phyloP scores from a whole-genome alignment of 2,113 vertebrate species.

The Brachyhypopomus occidentalis region DNA sequence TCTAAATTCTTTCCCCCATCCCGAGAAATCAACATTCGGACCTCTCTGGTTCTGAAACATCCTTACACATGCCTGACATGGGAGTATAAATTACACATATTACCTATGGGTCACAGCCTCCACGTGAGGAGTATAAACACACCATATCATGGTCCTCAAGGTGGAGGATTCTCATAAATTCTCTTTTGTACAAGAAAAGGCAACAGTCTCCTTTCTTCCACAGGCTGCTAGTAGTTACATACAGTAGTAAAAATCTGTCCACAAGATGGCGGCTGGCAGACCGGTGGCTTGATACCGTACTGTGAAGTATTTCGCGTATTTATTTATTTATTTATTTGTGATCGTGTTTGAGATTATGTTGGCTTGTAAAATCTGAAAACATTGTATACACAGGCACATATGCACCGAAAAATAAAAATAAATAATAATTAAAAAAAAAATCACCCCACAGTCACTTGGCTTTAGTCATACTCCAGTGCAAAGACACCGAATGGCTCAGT shows the following conservation, averaged over 20 bases:
- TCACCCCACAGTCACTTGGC: constrained; percentile 26
- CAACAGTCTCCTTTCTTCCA: constrained; percentile 87
- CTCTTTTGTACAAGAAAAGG: constrained; percentile 99
- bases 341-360: constrained; percentile 66
- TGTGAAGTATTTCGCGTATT: constrained; percentile 83
- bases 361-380: constrained; percentile 69
- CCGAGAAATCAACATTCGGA: constrained; percentile 59
- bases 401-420: background rate
- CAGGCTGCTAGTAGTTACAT: constrained; percentile 92
- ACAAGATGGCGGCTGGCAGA: constrained; percentile 83
- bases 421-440: background rate
- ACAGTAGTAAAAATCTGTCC: constrained; percentile 84
- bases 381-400: constrained; percentile 47
- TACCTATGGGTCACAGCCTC: constrained; percentile 90
- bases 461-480: constrained; percentile 30
- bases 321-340: constrained; percentile 70
- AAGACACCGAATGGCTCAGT: constrained; percentile 45
- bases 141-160: constrained; percentile 91
- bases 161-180: constrained; percentile 93
- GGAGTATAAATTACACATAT: constrained; percentile 90
- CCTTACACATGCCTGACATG: constrained; percentile 95
- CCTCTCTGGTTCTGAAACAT: constrained; percentile 41
- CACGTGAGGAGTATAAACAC: constrained; percentile 97
- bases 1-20: background rate
- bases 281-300: constrained; percentile 84